Conservation (phyloP, 2,888 invertebrate genomes). For the Yponomeuta malinellus region DNA sequence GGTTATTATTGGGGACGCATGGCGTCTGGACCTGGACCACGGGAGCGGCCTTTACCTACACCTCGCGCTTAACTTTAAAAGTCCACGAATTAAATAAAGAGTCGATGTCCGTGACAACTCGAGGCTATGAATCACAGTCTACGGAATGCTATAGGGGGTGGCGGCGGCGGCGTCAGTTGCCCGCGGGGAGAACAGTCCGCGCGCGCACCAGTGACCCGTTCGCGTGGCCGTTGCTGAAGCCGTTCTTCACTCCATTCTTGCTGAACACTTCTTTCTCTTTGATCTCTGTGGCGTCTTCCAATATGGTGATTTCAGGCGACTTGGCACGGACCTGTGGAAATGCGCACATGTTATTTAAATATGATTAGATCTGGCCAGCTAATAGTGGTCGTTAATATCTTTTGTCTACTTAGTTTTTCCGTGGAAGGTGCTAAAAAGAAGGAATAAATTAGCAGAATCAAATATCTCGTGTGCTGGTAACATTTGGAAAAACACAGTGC, state of each 20-base stretch:
- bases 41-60: slow-evolving; percentile 13
- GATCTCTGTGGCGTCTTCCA: slow-evolving; percentile 33
- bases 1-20: slow-evolving; percentile 20
- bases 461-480: neutral
- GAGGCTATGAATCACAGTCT: slow-evolving; percentile 46
- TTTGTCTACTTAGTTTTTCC: too few relatives aligned
- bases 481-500: neutral
- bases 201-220: slow-evolving; percentile 39
- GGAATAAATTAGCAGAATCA: neutral
- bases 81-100: slow-evolving; percentile 25
- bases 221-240: slow-evolving; percentile 54
- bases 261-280: slow-evolving; percentile 34
- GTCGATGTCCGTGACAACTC: slow-evolving; percentile 29
- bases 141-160: slow-evolving; percentile 36
- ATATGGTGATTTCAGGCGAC: slow-evolving; percentile 36
- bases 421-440: too few relatives aligned
- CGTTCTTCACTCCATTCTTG: slow-evolving; percentile 60
- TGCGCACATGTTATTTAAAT: neutral
- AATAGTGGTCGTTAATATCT: too few relatives aligned
- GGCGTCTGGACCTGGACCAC: slow-evolving; percentile 14
- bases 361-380: neutral
- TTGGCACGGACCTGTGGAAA: slow-evolving; percentile 42
- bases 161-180: slow-evolving; percentile 55
- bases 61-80: slow-evolving; percentile 13
- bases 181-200: slow-evolving; percentile 63